These are phyloP conservation scores for Rhagonycha lutea DNA, from an alignment of 2,888 invertebrate genomes.

Conservation along the genomic window DNA sequence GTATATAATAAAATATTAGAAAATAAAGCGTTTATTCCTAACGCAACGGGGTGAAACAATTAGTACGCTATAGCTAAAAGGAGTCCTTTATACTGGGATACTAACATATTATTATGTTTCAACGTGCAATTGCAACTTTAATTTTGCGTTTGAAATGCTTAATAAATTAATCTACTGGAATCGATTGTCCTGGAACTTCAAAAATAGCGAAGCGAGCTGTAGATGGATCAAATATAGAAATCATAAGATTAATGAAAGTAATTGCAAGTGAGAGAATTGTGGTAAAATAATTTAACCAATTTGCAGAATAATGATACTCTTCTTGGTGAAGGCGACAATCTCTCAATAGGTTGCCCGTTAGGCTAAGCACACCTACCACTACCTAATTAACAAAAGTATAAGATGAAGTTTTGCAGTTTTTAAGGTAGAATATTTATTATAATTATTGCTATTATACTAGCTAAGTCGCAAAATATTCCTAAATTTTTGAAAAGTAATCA, in stretches of 20 bases:
- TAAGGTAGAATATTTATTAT: neutral
- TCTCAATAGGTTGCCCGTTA: constrained; percentile 73
- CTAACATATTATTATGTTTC: neutral
- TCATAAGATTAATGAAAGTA: constrained; percentile 75
- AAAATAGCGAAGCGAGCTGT: constrained; percentile 58
- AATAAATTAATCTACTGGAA: neutral
- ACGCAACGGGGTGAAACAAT: too few species aligned
- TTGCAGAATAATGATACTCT: constrained; percentile 70
- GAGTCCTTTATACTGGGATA: too few species aligned
- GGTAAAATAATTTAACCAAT: constrained; percentile 71
- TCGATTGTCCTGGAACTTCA: constrained; percentile 30
- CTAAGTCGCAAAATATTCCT: neutral
- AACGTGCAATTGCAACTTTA: constrained; percentile 1
- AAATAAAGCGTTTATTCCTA: too few species aligned
- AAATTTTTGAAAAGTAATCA: neutral
- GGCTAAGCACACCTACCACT: constrained; percentile 72
- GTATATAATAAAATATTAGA: too few species aligned
- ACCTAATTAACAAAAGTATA: constrained; percentile 59
- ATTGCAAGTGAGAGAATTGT: constrained; percentile 73
- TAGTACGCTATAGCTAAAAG: too few species aligned
- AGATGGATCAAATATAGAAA: constrained; percentile 79
- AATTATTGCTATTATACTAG: neutral
- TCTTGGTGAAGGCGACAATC: constrained; percentile 77
- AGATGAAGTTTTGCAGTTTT: neutral
- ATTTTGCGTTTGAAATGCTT: neutral